Base-by-base conservation (phyloP, 2,888 invertebrate species). In the Rhagophthalmus giganteus region DNA sequence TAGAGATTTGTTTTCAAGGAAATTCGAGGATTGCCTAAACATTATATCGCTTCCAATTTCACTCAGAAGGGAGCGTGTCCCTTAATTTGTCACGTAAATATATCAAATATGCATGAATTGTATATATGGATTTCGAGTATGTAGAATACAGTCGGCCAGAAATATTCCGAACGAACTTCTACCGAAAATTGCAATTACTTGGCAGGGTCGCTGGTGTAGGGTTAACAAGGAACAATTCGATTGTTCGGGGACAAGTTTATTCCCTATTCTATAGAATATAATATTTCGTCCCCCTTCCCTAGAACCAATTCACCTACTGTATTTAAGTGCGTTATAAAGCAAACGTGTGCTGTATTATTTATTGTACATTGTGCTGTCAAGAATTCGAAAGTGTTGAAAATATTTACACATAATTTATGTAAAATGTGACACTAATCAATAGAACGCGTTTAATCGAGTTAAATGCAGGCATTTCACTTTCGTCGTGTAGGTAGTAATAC, bases 161-260 rank as follows among this genome's bases (percentile, higher is more conserved):
- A 20, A 45, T 14, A 56, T 50, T 62, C 33, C 13, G 14, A 5
- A 25, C 26, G 13, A 4, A n/a, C n/a, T n/a, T n/a, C 10, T 16
- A 16, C 11, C 20, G 14, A 28, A 41, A 42, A 28, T 25, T 39
- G 5, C 6, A 20, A 57, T 31, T 52, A 58, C 47, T 40, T 50
- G 30, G 41, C 49, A 64, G 72, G 66, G 42, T 62, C 50, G 50
- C 40, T 66, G 66, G 70, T 68, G 71, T 72, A 72, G 73, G 74
- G 74, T 74, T 74, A 74, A 74, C 73, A 68, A 74, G 72, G 71
- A 73, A 73, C 73, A 73, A 74, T 74, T 72, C 69, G 73, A 74
- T 73, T 69, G 71, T 69, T 68, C 65, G 57, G 55, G 54, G 58
- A 63, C 58, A 59, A 57, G 55, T 59, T 55, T 57, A 55, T 59